Evolutionary conservation across 35 echinoderm and acorn worm species (phyloP), one percentile per base, ranked within the genome.

Genomic region (Diadema setosum): DNA sequence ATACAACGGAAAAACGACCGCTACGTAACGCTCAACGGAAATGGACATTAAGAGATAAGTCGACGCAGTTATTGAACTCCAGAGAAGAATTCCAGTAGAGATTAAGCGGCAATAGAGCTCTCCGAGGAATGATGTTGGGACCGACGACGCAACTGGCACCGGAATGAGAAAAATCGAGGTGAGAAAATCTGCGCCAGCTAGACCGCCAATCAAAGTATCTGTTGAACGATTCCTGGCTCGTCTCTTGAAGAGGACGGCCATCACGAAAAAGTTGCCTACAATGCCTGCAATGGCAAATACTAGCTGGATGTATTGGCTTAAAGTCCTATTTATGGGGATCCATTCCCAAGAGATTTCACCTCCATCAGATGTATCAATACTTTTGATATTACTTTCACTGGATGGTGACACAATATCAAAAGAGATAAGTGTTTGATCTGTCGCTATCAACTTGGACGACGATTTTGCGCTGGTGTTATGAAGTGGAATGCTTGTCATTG

Each of bases 1-100:
- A 16, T 75, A 29, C 7, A 91, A 26, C 17, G 90, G 90, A 52
- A 76, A 80, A 9, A 91, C 42, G 0, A 91, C 83, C 7, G 90
- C 90, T 15, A 91, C 31, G 48, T 80, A 91, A 45, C 81, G 83
- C 12, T 91, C 90, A 1, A 91, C 44, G 5, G 90, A 86, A 42
- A 91, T 86, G 58, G 85, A 65, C 5, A 80, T 58, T 4, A 91
- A 39, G 17, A 67, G 70, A 48, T 78, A 91, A 5, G 85, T 69
- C 2, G 90, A 91, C 1, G 90, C 63, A 18, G 58, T 80, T 9
- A 91, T 78, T 5, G 83, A 86, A 75, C 58, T 85, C 83, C 82
- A 91, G 48, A 91, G 64, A 3, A 91, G 17, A 45, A 57, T 86
- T 50, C 34, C 34, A 0, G 90, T 21, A 30, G 48, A 86, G 26